Base-by-base conservation (phyloP, 2,797 vertebrate genomes). In the Gallinago stenura region DNA sequence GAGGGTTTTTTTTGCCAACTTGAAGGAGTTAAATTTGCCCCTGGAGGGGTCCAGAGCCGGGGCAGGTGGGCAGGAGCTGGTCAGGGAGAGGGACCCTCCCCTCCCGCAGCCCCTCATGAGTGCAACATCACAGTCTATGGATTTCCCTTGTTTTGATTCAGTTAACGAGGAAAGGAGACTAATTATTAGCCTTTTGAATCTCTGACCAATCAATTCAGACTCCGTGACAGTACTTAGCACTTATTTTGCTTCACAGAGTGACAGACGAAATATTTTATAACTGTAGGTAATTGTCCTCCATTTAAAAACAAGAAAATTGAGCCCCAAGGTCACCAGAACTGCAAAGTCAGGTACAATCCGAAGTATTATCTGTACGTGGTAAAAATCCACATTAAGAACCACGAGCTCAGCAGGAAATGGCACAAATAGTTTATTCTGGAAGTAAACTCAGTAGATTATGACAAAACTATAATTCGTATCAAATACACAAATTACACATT, bases 161-260 rank as follows among this genome's bases (percentile, higher is more conserved):
- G 48, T 46, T 68, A 14, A 57, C 3, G 19, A 93, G 56, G 64
- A 78, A 87, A 16, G 65, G 61, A 90, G n/a, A 33, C 30, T 45
- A 54, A 92, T 92, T 48, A 84, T 37, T 75, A 78, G 70, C 62
- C 65, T n/a, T 45, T 62, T 86, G 89, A 19, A 54, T 58, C 92
- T 94, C 95, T 91, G 92, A 81, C 94, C 82, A 81, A 90, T 82
- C 89, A 35, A 78, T 95, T 91, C 30, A 0, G 5, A 20, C 65
- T 81, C 84, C 2, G 0, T 96, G 91, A 65, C 54, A 41, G 62
- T 48, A 39, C 50, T 65, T 58, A 45, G 39, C 24, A 2, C 26
- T 85, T 66, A 12, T 78, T 87, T 83, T 71, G 21, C 14, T 31
- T 58, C 79, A 43, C 7, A 0, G 8, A 51, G 14, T 1, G 6